Conservation (phyloP, 35 echinoderm and acorn worm genomes). For the Amphiura filiformis region DNA sequence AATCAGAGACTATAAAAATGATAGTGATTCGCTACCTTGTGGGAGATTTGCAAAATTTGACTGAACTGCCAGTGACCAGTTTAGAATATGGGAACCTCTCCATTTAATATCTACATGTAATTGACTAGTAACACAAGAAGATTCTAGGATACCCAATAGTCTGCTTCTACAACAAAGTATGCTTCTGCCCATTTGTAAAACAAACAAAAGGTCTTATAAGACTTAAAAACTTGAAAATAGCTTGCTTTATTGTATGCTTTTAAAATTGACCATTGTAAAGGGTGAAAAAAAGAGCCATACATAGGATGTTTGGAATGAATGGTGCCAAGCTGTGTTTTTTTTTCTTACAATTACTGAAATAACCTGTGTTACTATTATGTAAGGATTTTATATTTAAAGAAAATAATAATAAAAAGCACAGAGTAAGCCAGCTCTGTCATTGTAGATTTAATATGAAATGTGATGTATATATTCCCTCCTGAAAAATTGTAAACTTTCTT, state of each 20-base stretch:
- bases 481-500: background rate
- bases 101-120: no score
- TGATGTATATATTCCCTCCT: slow-evolving; percentile 12
- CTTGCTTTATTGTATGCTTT: background rate
- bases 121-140: no score
- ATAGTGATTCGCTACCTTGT: no score
- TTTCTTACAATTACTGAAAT: slow-evolving; percentile 11
- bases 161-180: background rate
- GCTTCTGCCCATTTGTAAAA: background rate
- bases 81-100: no score
- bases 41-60: no score
- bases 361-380: background rate
- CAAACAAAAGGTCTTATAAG: background rate
- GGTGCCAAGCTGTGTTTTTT: background rate
- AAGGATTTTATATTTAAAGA: background rate
- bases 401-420: background rate
- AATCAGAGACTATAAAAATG: no score
- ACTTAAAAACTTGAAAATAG: background rate
- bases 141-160: no score
- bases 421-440: background rate
- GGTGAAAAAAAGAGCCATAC: no score
- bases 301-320: background rate
- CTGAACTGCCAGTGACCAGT: no score
- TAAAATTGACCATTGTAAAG: no score
- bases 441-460: slow-evolving; percentile 7